phyloP scores from a whole-genome alignment of 2,113 vertebrate species.

The Coturnix japonica region DNA sequence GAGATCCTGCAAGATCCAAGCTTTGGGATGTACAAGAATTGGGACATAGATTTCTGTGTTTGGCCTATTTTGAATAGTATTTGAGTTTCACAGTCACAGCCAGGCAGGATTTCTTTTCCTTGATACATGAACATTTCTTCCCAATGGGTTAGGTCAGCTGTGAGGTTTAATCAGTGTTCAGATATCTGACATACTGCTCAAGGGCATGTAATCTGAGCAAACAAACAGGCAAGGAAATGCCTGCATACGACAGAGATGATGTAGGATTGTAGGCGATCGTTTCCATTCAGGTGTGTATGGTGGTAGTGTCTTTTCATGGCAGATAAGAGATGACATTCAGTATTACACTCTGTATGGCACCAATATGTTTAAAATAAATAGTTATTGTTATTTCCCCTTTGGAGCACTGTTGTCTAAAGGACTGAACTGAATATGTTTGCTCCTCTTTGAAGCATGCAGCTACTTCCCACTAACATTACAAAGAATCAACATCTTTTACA shows the following conservation, averaged over 20 bases:
- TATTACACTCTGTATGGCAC: background rate
- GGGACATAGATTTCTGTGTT: background rate
- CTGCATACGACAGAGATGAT: constrained; percentile 24
- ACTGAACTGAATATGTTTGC: background rate
- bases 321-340: constrained; percentile 46
- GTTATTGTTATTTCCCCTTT: constrained; percentile 25
- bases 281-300: constrained; percentile 61
- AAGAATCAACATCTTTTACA: background rate
- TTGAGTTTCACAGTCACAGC: constrained; percentile 27
- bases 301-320: constrained; percentile 54
- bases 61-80: constrained; percentile 16
- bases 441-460: background rate
- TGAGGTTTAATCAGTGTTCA: constrained; percentile 65
- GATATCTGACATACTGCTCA: constrained; percentile 40
- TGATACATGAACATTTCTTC: constrained; percentile 52
- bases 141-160: constrained; percentile 63
- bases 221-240: constrained; percentile 46
- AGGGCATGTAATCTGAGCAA: constrained; percentile 49
- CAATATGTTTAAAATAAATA: constrained; percentile 5
- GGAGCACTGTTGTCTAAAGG: background rate
- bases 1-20: background rate
- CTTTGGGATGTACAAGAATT: background rate
- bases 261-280: constrained; percentile 49
- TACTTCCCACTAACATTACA: background rate
- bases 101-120: constrained; percentile 5